Percentiles rank a stretch among this genome's conserved stretches.
phyloP scores from a whole-genome alignment of 2,113 vertebrate species.

The Silurus asotus region DNA sequence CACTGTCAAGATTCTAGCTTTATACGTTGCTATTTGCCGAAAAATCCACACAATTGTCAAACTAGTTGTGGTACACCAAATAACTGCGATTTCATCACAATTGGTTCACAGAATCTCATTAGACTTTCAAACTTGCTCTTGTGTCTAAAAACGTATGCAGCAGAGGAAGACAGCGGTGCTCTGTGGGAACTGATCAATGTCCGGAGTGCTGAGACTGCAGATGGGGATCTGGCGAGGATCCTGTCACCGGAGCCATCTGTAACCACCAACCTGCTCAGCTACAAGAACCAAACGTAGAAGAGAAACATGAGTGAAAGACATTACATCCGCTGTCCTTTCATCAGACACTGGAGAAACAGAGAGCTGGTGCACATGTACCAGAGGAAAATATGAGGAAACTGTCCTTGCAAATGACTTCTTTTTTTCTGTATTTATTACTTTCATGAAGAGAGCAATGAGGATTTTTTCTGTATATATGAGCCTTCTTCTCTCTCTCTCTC shows the following conservation, averaged over 20 bases:
- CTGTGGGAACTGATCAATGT: background rate
- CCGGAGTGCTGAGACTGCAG: background rate
- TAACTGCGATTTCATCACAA: background rate
- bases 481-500: no score
- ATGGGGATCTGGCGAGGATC: background rate
- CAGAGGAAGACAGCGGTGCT: background rate
- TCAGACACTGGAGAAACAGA: background rate
- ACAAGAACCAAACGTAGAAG: background rate
- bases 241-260: background rate
- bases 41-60: background rate
- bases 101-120: background rate
- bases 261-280: background rate
- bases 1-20: background rate
- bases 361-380: background rate
- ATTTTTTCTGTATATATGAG: background rate
- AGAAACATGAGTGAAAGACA: background rate
- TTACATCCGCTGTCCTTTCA: background rate
- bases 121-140: background rate
- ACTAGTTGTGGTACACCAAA: background rate
- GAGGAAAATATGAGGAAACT: background rate
- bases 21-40: background rate
- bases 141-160: background rate
- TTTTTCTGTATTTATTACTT: background rate
- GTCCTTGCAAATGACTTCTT: background rate
- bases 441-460: background rate